phyloP scores from a whole-genome alignment of 30 jellyfish, hydroid and myxozoan genomes.

The Aurelia aurita region DNA sequence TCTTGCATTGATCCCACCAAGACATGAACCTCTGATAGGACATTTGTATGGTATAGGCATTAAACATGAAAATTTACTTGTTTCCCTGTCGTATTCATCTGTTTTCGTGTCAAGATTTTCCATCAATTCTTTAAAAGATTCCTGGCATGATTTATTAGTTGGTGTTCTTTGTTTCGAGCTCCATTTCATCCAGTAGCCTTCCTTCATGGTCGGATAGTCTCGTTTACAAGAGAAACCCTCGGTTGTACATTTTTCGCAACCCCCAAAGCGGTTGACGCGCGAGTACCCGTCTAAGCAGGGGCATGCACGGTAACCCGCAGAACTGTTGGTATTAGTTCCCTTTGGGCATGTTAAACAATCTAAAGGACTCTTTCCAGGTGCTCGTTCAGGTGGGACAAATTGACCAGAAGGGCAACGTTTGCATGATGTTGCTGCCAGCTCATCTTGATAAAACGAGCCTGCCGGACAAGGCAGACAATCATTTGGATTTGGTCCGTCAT shows the following conservation, averaged over 20 bases:
- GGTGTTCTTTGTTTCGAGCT: background rate
- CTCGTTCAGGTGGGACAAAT: conserved; percentile 39
- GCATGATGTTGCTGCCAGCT: conserved; percentile 52
- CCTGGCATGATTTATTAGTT: conserved; percentile 2
- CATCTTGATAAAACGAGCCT: conserved; percentile 70
- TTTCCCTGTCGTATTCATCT: conserved; percentile 18
- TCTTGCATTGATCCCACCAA: conserved; percentile 56
- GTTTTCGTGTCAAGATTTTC: conserved; percentile 19
- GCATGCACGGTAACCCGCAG: conserved; percentile 74
- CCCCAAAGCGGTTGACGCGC: conserved; percentile 45
- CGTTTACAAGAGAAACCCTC: conserved; percentile 32
- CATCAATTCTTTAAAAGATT: conserved; percentile 32
- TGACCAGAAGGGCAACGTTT: conserved; percentile 66
- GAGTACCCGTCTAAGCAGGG: conserved; percentile 53
- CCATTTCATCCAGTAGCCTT: conserved; percentile 66
- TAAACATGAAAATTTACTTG: conserved; percentile 8
- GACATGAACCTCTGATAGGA: conserved; percentile 53
- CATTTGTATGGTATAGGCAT: conserved; percentile 60
- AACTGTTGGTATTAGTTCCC: conserved; percentile 44
- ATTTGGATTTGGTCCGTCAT: background rate
- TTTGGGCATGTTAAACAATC: conserved; percentile 69
- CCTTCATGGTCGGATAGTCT: conserved; percentile 28
- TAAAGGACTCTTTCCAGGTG: conserved; percentile 54
- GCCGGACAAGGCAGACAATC: conserved; percentile 45
- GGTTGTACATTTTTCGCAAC: conserved; percentile 29